These are phyloP conservation scores for Endotricha flammealis DNA, from an alignment of 2,888 invertebrate species.

Conservation along the genomic window DNA sequence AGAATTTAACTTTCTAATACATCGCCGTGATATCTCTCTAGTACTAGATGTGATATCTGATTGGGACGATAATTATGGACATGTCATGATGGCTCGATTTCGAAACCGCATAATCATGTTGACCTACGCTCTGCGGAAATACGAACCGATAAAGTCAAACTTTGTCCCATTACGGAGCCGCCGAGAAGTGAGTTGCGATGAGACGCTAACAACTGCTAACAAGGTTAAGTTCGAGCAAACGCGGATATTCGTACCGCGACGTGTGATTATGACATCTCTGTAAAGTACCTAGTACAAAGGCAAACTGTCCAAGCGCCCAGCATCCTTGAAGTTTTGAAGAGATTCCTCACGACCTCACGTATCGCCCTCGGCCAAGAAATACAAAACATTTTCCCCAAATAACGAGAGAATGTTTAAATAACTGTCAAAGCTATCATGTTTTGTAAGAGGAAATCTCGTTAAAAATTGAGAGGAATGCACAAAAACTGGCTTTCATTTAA, in stretches of 20 bases:
- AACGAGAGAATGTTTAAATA: conserved; percentile 54
- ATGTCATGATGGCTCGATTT: conserved; percentile 41
- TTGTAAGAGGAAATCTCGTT: conserved; percentile 54
- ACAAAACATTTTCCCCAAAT: conserved; percentile 36
- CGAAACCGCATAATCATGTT: conserved; percentile 44
- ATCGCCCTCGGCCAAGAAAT: conserved; percentile 26
- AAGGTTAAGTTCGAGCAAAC: conserved; percentile 30
- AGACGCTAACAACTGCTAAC: conserved; percentile 47
- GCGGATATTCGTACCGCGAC: conserved; percentile 26
- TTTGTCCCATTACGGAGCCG: conserved; percentile 35
- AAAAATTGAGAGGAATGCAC: conserved; percentile 55
- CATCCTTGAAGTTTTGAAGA: conserved; percentile 24
- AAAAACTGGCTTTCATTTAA: conserved; percentile 60
- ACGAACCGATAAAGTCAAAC: conserved; percentile 37
- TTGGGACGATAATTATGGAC: conserved; percentile 52
- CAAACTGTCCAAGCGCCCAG: conserved; percentile 19
- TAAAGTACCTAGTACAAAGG: conserved; percentile 24
- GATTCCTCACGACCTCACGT: conserved; percentile 37
- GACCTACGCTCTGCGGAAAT: conserved; percentile 31
- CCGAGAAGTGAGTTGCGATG: conserved; percentile 32
- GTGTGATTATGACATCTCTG: conserved; percentile 29
- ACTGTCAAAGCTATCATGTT: conserved; percentile 55
- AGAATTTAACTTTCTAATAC: conserved; percentile 64
- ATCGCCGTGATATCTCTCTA: conserved; percentile 45
- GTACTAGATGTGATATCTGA: conserved; percentile 47